Evolutionary conservation across 2,888 invertebrate species (phyloP), one percentile per base, ranked within the genome.

Genomic region (Dryococelus australis): DNA sequence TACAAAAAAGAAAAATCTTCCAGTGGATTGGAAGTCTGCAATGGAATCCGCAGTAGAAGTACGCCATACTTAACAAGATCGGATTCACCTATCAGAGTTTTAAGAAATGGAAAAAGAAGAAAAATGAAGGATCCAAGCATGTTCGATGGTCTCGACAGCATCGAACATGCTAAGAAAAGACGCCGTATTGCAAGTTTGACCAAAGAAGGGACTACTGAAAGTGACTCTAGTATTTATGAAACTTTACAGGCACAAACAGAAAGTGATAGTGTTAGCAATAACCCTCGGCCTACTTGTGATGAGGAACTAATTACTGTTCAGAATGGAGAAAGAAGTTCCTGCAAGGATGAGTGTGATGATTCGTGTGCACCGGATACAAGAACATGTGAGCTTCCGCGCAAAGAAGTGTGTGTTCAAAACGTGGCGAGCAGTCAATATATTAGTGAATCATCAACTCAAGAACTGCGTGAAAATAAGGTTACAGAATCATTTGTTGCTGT

Each of bases 101-200:
- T 89, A 26, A 84, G 89, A 65, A 89, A 88, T 86, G 89, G 89
- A 10, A 89, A 89, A 53, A 79, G 85, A 51, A 87, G 88, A 35
- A 87, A 85, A 84, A 53, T 88, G n/a, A 95, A 94, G 90, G 94
- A 93, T 90, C 92, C 93, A 90, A 92, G 94, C 85, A 91, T 95
- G 79, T 93, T 94, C 90, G 94, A 94, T 90, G 94, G 95, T 88
- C 93, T 95, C n/a, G 94, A 94, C 90, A 93, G 93, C 89, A 91
- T 90, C 27, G 83, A 27, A 16, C 51, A 28, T 43, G 89, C 90
- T 16, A 92, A 91, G 88, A 94, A 94, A 90, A 94, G 94, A 90
- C 93, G 94, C 89, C 93, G 94, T 90, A 91, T 95, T 87, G 91
- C 94, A 8, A 88, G 88, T 53, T 35, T 80, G 24, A 88, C 86